Percentiles rank a stretch among this genome's conserved stretches.
Evolutionary conservation across 2,113 vertebrate species (phyloP).

Genomic region (Mungos mungo): DNA sequence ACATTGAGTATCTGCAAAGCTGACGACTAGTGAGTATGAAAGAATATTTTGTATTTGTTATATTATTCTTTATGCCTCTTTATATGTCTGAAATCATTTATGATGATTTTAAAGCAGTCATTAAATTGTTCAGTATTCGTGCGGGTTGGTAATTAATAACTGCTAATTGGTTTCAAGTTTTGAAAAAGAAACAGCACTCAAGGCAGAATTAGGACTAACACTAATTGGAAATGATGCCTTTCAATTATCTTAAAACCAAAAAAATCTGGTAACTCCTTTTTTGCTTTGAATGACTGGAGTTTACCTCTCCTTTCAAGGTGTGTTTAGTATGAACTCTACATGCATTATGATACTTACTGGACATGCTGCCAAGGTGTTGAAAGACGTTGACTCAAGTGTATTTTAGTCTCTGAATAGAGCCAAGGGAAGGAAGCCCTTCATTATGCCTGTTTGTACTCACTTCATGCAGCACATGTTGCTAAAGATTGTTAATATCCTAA

Average conservation of each 20-base stretch:
- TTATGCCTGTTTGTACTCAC: background rate
- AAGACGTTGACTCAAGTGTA: background rate
- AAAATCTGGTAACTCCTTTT: background rate
- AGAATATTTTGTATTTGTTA: conserved; percentile 27
- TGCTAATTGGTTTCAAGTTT: conserved; percentile 25
- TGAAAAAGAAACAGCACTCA: background rate
- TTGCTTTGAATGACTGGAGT: conserved; percentile 16
- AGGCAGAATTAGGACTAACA: background rate
- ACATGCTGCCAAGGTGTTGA: no score
- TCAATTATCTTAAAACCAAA: background rate
- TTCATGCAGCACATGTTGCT: background rate
- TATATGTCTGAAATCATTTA: background rate
- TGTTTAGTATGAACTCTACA: background rate
- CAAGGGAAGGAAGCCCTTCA: background rate
- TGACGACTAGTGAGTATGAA: background rate
- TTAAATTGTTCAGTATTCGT: conserved; percentile 15
- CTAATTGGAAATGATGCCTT: conserved; percentile 31
- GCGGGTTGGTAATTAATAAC: background rate
- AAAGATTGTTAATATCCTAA: background rate
- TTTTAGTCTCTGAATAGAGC: background rate
- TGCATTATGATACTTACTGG: background rate
- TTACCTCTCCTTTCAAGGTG: conserved; percentile 9
- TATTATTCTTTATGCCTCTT: conserved; percentile 9
- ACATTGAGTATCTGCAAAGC: conserved; percentile 47
- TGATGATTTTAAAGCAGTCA: background rate